A percentile compares a stretch with the other conserved stretches of the same genome.
phyloP scores from a whole-genome alignment of 2,888 invertebrate genomes.

The Phorcus lineatus region DNA sequence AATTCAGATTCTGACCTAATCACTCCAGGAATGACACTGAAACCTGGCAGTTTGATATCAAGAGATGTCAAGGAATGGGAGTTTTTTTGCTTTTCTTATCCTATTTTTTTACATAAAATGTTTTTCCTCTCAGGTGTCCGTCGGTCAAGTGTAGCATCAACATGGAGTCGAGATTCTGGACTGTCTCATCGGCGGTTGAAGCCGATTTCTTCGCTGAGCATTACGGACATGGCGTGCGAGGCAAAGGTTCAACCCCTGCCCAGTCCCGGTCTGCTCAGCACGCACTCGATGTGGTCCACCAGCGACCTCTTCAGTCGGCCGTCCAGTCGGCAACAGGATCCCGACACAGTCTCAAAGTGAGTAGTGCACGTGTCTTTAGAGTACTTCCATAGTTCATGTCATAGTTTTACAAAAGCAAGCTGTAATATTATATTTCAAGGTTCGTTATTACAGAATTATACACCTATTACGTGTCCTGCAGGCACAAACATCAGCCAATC shows the following conservation, averaged over 20 bases:
- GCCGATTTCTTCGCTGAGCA: constrained; percentile 41
- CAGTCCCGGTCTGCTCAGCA: constrained; percentile 65
- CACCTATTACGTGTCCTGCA: no score
- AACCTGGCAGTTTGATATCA: no score
- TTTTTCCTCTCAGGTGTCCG: constrained; percentile 33
- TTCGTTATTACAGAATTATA: no score
- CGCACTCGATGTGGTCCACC: constrained; percentile 60
- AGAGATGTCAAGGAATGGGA: no score
- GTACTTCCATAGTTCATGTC: no score
- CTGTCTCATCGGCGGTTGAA: constrained; percentile 30
- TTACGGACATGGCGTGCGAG: constrained; percentile 42
- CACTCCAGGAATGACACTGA: no score
- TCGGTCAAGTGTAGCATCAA: constrained; percentile 41
- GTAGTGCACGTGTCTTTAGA: background rate
- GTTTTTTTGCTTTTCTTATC: no score
- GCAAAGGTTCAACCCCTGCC: constrained; percentile 41
- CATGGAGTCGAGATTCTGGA: constrained; percentile 31
- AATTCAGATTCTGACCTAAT: no score
- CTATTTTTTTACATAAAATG: background rate
- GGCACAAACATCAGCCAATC: no score
- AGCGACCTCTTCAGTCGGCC: constrained; percentile 35
- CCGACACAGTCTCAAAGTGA: constrained; percentile 41
- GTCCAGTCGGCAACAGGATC: constrained; percentile 25
- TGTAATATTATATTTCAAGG: no score
- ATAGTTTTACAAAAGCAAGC: no score